Base-by-base conservation (phyloP, 2,888 invertebrate genomes). In the Sarcophaga carnaria region DNA sequence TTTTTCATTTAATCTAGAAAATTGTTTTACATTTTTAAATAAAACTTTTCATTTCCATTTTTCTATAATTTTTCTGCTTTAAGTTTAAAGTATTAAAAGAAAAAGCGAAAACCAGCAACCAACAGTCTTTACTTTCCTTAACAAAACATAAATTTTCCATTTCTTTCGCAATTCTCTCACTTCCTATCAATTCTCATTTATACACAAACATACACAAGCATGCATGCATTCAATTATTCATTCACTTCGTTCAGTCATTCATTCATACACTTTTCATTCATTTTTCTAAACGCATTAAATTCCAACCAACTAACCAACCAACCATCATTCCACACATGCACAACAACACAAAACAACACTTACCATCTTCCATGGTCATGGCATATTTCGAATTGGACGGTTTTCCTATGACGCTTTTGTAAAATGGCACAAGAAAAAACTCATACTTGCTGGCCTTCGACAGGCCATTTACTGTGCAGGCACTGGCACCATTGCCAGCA, bases 361-460 rank as follows among this genome's bases (percentile, higher is more conserved):
- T 95, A 97, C 97, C 96, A 94, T 97, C 97, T 94, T 98, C 97
- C 89, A 96, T 94, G 77, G 98, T 98, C 93, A 96, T 95, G 79
- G 96, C 96, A 88, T 95, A 95, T 92, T 96, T 95, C 60, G 97
- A 96, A 94, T 98, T 98, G 79, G 97, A 97, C 62, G 97, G 97
- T 90, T 96, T 96, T 87, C 98, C 98, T 94, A 98, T 97, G 89
- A 98, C 96, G 92, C 95, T 96, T 93, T 96, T 96, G 94, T 96
- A 97, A 94, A 97, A 98, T 88, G 98, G 98, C 92, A 97, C 96
- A 89, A 99, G 95, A 94, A 98, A 97, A 94, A 98, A 97, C 94
- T 98, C 97, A 94, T 98, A 98, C 92, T 96, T 96, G 87, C 97
- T 96, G 94, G 96, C 97, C 93, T 97, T 97, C 88, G 95, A 94